A percentile compares a stretch with the other conserved stretches of the same genome.
phyloP scores from a whole-genome alignment of 1,140 invertebrate genomes.

The Hesperophylax magnus region DNA sequence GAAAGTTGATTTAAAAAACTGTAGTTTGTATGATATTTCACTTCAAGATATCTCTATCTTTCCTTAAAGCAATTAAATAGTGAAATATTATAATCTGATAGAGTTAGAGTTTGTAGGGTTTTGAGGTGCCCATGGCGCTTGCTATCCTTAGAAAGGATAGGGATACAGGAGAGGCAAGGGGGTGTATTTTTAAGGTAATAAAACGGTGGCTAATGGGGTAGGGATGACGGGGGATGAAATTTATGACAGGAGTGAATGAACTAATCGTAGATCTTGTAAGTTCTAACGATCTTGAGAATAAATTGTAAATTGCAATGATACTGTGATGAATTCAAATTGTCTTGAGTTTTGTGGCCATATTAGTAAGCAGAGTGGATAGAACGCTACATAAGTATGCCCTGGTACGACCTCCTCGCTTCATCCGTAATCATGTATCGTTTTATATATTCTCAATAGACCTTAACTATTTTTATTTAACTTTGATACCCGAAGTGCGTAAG shows the following conservation, averaged over 20 bases:
- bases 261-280: conserved; percentile 16
- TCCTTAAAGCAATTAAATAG: conserved; percentile 56
- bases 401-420: no score
- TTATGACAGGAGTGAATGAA: conserved; percentile 12
- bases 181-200: conserved; percentile 40
- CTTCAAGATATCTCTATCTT: conserved; percentile 45
- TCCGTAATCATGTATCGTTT: no score
- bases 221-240: conserved; percentile 35
- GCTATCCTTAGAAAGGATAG: not conserved
- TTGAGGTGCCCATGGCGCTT: not conserved
- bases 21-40: conserved; percentile 34
- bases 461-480: no score
- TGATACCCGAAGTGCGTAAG: no score
- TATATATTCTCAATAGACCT: no score
- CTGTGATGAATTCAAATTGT: no score
- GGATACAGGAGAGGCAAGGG: not conserved
- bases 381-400: no score
- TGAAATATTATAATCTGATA: conserved; percentile 58
- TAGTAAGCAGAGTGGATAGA: no score
- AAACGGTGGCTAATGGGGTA: conserved; percentile 52
- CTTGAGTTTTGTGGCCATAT: no score
- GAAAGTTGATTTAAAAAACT: conserved; percentile 22
- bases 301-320: not conserved
- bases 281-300: conserved; percentile 6
- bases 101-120: conserved; percentile 35